These are phyloP conservation scores for Connochaetes taurinus DNA, from an alignment of 2,113 vertebrate species.

Conservation along the genomic window DNA sequence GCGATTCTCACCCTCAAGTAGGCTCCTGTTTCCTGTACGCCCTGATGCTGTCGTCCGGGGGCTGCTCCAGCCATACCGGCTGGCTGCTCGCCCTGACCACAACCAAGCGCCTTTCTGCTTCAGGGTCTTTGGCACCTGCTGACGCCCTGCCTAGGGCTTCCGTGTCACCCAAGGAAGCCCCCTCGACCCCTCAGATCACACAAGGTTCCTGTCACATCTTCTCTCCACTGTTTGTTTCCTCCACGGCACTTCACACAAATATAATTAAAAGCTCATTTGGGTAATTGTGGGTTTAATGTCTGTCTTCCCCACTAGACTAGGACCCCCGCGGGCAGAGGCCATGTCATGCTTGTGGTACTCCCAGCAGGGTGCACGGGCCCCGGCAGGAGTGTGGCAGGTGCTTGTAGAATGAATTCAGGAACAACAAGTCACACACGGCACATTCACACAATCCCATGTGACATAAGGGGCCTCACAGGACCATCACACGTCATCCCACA, in stretches of 20 bases:
- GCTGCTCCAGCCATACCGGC: background rate
- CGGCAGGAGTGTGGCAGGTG: background rate
- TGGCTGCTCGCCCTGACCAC: accelerated
- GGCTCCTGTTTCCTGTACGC: background rate
- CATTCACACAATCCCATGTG: background rate
- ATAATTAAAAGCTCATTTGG: conserved; percentile 9
- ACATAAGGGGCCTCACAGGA: background rate
- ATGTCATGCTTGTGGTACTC: background rate
- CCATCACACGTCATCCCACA: background rate
- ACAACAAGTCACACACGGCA: background rate
- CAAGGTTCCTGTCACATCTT: background rate
- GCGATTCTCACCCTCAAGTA: accelerated
- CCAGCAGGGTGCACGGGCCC: background rate
- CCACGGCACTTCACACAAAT: background rate
- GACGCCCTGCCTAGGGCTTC: background rate
- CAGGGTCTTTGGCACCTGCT: background rate
- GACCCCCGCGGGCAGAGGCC: background rate
- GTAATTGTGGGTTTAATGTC: background rate
- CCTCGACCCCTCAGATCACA: background rate
- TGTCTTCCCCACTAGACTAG: background rate
- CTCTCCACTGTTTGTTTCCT: background rate
- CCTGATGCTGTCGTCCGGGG: background rate
- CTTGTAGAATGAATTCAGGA: background rate
- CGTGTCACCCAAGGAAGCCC: background rate
- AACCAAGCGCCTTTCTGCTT: background rate